Percentiles rank a stretch among this genome's conserved stretches.
phyloP scores from a whole-genome alignment of 1,140 invertebrate species.

The Drosophila mayri region DNA sequence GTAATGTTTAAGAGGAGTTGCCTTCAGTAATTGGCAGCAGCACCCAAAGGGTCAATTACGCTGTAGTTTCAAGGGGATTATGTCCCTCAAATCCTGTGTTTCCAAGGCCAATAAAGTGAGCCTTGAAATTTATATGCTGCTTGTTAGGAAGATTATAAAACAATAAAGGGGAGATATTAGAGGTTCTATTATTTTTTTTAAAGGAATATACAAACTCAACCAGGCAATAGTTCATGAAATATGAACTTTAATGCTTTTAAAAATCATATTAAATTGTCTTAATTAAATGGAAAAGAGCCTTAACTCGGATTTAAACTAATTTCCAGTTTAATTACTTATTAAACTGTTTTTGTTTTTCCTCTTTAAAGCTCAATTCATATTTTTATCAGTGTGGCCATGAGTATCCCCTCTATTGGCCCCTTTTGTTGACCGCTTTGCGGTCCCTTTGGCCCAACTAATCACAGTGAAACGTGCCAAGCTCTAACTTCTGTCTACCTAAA shows the following conservation, averaged over 20 bases:
- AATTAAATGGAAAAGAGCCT: no score
- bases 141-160: neutral
- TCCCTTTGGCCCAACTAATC: conserved; percentile 42
- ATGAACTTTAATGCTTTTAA: no score
- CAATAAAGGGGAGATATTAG: neutral
- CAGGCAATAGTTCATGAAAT: no score
- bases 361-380: neutral
- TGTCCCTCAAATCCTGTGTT: conserved; percentile 3
- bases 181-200: no score
- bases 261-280: no score
- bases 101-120: neutral
- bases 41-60: conserved; percentile 8
- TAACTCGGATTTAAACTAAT: neutral
- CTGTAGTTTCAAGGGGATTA: neutral
- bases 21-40: conserved; percentile 1
- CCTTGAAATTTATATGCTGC: neutral
- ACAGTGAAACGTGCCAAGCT: conserved; percentile 40
- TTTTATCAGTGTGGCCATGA: neutral
- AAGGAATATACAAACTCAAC: no score
- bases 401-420: neutral
- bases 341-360: no score
- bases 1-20: neutral
- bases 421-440: conserved; percentile 15
- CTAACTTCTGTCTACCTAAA: conserved; percentile 17
- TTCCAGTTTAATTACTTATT: neutral